Percentiles rank a stretch among this genome's conserved stretches.
phyloP scores from a whole-genome alignment of 2,888 invertebrate genomes.

The Andrena hattorfiana region DNA sequence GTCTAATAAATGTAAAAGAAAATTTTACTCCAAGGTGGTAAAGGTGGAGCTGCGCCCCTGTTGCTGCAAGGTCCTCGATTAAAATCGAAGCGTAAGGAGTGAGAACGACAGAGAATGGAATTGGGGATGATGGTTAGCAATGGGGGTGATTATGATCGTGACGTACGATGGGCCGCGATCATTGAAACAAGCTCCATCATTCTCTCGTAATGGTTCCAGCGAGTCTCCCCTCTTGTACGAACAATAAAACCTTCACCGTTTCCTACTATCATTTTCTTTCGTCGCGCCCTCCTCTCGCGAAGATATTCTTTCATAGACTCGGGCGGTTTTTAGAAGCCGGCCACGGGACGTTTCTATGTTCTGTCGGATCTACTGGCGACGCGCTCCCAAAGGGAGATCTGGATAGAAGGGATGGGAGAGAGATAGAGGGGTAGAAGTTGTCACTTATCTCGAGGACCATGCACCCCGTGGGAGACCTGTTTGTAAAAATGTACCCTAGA shows the following conservation, averaged over 20 bases:
- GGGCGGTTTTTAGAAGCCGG: background rate
- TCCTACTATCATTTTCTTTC: conserved; percentile 50
- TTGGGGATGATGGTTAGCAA: background rate
- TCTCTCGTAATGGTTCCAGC: conserved; percentile 40
- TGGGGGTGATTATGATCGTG: conserved; percentile 3
- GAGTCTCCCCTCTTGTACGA: conserved; percentile 49
- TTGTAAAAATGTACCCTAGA: background rate
- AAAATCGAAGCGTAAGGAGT: background rate
- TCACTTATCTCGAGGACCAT: background rate
- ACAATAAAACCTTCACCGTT: conserved; percentile 56
- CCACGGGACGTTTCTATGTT: background rate
- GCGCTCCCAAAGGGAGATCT: background rate
- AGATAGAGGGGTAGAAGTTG: background rate
- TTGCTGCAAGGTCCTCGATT: background rate
- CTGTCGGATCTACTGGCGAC: too few species aligned
- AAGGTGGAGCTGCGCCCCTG: too few species aligned
- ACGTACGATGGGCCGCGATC: conserved; percentile 3
- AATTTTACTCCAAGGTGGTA: too few species aligned
- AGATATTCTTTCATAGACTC: background rate
- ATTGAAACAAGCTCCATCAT: conserved; percentile 19
- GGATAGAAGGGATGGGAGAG: too few species aligned
- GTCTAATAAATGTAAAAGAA: too few species aligned
- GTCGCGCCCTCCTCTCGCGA: conserved; percentile 18
- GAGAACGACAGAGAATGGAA: background rate
- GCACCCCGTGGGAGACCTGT: background rate